Base-by-base conservation (phyloP, 2,113 vertebrate genomes). In the Numida meleagris region DNA sequence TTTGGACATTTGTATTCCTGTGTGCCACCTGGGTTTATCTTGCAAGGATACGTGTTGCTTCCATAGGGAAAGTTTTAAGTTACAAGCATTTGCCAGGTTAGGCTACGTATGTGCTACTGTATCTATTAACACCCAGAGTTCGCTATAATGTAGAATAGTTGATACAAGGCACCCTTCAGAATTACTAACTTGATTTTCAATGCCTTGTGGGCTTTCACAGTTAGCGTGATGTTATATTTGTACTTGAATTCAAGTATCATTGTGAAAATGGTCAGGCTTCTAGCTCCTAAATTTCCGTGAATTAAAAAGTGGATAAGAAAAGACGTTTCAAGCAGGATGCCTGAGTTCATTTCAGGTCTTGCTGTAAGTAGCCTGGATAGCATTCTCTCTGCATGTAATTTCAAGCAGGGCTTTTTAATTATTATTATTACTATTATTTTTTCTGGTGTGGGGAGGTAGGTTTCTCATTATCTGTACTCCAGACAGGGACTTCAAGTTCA, bases 291-390 rank as follows among this genome's bases (percentile, higher is more conserved):
- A 88, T 93, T 96, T 96, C 63, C 51, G 13, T 74, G 55, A 91
- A 86, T 89, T 93, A 55, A 90, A 90, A 94, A 71, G 20, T 48
- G 42, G 74, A 58, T 88, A 79, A 91, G 88, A 80, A 82, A 46
- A 81, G 70, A 55, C 62, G 50, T 75, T 91, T 45, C 43, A 45
- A 46, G 62, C 71, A 90, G 68, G 25, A 59, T 50, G 90, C 40
- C 66, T 55, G 88, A 94, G 96, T 98, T 98, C 96, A 97, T 96
- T 95, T 93, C 83, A 94, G 97, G 95, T 97, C 96, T 92, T 97
- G 97, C 96, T 96, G 86, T 95, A 97, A 97, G 97, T 87, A 91
- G 92, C 82, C 82, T 86, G 71, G 57, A 78, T 90, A 86, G 77
- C 61, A 45, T 97, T 95, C 21, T 53, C 83, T 96, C 94, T 95